Evolutionary conservation across 1,140 invertebrate genomes (phyloP).

Genomic region (Neodiprion lecontei): DNA sequence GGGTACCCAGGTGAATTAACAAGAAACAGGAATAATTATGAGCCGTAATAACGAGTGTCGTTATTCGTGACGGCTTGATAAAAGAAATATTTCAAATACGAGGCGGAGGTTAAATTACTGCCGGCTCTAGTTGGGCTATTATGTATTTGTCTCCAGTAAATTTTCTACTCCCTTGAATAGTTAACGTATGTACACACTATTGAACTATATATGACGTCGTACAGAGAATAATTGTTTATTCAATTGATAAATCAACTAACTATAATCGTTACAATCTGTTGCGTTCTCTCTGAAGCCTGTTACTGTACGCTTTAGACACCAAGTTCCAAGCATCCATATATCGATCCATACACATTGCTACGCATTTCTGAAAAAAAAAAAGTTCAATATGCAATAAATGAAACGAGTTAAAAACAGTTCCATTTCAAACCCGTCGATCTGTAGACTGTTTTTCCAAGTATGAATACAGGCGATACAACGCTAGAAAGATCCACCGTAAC

Average conservation of each 20-base stretch:
- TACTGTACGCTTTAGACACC: conserved; percentile 84
- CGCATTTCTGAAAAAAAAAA: conserved; percentile 82
- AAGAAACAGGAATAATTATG: background rate
- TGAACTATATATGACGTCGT: conserved; percentile 26
- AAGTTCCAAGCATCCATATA: conserved; percentile 97
- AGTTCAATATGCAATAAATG: background rate
- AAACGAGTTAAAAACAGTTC: too few species aligned
- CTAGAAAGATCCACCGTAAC: too few species aligned
- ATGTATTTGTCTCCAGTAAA: background rate
- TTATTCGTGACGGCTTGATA: background rate
- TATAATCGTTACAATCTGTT: conserved; percentile 52
- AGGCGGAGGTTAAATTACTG: background rate
- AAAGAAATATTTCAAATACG: background rate
- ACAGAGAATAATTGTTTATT: conserved; percentile 12
- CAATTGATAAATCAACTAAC: background rate
- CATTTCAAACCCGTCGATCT: too few species aligned
- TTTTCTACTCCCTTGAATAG: background rate
- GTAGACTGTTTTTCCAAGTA: background rate
- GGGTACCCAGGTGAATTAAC: background rate
- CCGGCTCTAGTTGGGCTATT: background rate
- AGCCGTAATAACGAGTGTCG: too few species aligned
- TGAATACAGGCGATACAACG: too few species aligned
- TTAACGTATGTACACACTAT: conserved; percentile 14
- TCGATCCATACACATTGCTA: conserved; percentile 97
- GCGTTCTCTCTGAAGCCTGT: conserved; percentile 79